Percentiles rank a stretch among this genome's conserved stretches.
phyloP scores from a whole-genome alignment of 2,113 vertebrate genomes.

The Ginglymostoma cirratum region DNA sequence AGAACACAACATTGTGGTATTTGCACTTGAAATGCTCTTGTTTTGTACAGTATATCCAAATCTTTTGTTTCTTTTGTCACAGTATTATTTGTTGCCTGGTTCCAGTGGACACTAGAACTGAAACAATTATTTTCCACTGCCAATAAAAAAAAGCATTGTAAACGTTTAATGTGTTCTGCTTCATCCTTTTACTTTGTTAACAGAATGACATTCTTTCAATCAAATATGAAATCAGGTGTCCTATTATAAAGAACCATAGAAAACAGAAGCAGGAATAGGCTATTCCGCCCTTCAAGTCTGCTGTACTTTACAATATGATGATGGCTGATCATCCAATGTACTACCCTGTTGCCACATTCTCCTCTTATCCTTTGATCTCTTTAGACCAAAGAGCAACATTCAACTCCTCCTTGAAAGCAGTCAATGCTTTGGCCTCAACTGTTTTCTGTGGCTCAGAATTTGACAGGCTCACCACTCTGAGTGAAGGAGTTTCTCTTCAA shows the following conservation, averaged over 20 bases:
- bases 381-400: no score
- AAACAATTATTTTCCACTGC: slow-evolving; percentile 32
- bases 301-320: no score
- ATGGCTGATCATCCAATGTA: no score
- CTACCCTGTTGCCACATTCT: no score
- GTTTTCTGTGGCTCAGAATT: no score
- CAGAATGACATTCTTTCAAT: not conserved
- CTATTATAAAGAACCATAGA: not conserved
- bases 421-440: no score
- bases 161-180: not conserved
- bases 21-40: slow-evolving; percentile 35
- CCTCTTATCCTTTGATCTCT: no score
- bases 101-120: slow-evolving; percentile 11
- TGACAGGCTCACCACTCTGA: no score
- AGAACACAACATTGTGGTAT: slow-evolving; percentile 27
- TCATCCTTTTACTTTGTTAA: not conserved
- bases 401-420: no score
- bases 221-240: not conserved
- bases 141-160: not conserved
- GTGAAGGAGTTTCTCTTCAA: no score
- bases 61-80: slow-evolving; percentile 23
- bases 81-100: slow-evolving; percentile 33
- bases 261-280: no score
- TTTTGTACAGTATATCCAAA: slow-evolving; percentile 30
- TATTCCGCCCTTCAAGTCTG: no score